These are phyloP conservation scores for Netelia melanura DNA, from an alignment of 2,888 invertebrate species.

Conservation along the genomic window DNA sequence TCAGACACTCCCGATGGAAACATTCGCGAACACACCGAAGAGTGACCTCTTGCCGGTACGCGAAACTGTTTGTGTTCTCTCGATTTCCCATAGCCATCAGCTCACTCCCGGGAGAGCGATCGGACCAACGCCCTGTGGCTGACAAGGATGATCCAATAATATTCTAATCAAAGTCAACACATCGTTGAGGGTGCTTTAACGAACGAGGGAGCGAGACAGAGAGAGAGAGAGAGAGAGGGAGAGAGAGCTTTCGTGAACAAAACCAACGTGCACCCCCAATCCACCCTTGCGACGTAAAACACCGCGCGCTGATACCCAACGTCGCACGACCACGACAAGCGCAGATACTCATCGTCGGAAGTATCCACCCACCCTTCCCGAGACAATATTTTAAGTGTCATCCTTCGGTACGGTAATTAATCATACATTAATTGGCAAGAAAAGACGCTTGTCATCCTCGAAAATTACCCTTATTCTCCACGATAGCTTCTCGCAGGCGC, in stretches of 20 bases:
- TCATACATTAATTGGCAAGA: constrained; percentile 83
- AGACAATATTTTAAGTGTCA: constrained; percentile 80
- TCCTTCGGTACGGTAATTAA: constrained; percentile 78
- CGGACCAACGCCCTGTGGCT: constrained; percentile 43
- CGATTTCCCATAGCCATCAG: constrained; percentile 21
- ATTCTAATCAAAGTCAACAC: constrained; percentile 67
- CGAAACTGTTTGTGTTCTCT: constrained; percentile 12
- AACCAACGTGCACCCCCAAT: constrained; percentile 20
- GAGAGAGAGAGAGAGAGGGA: neutral
- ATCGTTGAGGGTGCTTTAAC: constrained; percentile 48
- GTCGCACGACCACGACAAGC: constrained; percentile 12
- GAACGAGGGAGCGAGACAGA: constrained; percentile 42
- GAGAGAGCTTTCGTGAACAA: constrained; percentile 48
- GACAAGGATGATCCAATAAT: constrained; percentile 67
- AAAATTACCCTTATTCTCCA: constrained; percentile 77
- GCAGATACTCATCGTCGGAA: constrained; percentile 43
- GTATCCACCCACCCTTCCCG: constrained; percentile 32
- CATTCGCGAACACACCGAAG: neutral
- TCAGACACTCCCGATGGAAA: neutral
- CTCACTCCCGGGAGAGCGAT: constrained; percentile 38
- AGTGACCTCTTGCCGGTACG: neutral
- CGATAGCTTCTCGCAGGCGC: constrained; percentile 32
- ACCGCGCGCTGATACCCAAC: constrained; percentile 1
- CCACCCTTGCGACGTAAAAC: constrained; percentile 13
- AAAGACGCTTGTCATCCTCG: constrained; percentile 79